A percentile compares a stretch with the other conserved stretches of the same genome.
phyloP scores from a whole-genome alignment of 37 sponge, comb jelly and placozoan species.

The Geodia barretti region DNA sequence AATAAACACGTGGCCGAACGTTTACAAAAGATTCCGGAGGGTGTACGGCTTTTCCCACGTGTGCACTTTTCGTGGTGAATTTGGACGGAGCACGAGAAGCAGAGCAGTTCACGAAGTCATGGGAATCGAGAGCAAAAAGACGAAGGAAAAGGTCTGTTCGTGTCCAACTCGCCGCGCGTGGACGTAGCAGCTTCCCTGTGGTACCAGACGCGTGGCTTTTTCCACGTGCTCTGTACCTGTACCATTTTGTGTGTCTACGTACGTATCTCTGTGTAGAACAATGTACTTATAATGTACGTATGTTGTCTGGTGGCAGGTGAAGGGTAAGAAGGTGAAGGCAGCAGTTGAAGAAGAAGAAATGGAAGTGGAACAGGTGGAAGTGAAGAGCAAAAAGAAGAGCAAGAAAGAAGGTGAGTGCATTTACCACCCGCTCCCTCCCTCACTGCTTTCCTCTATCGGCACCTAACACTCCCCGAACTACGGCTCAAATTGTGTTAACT shows the following conservation, averaged over 20 bases:
- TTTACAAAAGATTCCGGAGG: not conserved
- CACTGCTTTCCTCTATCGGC: too few relatives aligned
- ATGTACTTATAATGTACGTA: too few relatives aligned
- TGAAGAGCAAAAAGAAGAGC: not conserved
- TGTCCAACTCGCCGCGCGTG: too few relatives aligned
- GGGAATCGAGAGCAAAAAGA: not conserved
- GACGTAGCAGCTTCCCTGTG: too few relatives aligned
- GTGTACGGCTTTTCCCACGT: not conserved
- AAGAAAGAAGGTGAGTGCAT: not conserved
- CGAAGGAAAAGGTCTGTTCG: not conserved
- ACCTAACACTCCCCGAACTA: too few relatives aligned
- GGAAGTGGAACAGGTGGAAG: conserved; percentile 1
- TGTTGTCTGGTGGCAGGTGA: too few relatives aligned
- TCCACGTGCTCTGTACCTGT: too few relatives aligned
- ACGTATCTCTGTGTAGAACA: too few relatives aligned
- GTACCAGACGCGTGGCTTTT: too few relatives aligned
- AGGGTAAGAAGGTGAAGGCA: not conserved
- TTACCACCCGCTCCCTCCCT: not conserved
- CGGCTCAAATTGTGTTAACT: too few relatives aligned
- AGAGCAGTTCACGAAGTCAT: not conserved
- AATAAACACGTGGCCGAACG: not conserved
- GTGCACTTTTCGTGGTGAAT: not conserved
- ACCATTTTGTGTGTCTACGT: too few relatives aligned
- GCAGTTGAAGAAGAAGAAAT: not conserved
- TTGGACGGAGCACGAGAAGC: too few relatives aligned